Percentiles rank a stretch among this genome's conserved stretches.
Evolutionary conservation across 2,113 vertebrate species (phyloP).

Genomic region (Panthera leo): DNA sequence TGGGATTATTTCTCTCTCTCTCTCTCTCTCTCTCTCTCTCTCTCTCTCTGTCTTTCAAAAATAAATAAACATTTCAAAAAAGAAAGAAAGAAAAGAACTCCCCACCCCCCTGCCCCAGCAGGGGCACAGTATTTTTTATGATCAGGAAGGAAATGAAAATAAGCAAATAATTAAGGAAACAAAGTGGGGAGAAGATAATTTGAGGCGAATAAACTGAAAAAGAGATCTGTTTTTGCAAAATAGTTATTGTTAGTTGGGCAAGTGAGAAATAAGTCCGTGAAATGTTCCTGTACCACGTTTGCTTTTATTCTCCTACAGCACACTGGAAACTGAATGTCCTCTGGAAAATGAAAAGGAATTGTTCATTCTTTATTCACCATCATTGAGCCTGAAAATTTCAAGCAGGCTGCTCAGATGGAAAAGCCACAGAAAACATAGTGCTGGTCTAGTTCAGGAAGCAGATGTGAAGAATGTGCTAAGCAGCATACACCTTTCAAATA

Average conservation of each 20-base stretch:
- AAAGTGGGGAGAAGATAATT: not conserved
- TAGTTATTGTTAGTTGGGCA: not conserved
- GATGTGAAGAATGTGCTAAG: slow-evolving; percentile 12
- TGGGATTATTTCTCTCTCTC: too few species aligned
- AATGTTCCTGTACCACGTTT: not conserved
- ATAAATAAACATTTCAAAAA: too few species aligned
- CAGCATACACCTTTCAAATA: not conserved
- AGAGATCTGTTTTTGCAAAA: not conserved
- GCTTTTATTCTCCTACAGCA: not conserved
- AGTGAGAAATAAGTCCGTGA: not conserved
- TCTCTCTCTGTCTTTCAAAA: too few species aligned
- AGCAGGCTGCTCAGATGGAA: not conserved
- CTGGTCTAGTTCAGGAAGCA: not conserved
- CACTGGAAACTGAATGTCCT: not conserved
- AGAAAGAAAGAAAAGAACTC: too few species aligned
- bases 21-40: too few species aligned
- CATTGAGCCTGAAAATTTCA: slow-evolving; percentile 63
- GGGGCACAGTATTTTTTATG: not conserved
- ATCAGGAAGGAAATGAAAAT: not conserved
- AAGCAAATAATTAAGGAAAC: not conserved
- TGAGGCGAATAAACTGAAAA: not conserved
- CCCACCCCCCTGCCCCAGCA: too few species aligned
- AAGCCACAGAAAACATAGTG: slow-evolving; percentile 13
- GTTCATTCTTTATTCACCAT: slow-evolving; percentile 39
- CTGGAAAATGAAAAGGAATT: not conserved